A percentile compares a stretch with the other conserved stretches of the same genome.
phyloP scores from a whole-genome alignment of 2,888 invertebrate species.

The Sminthurinus aureus region DNA sequence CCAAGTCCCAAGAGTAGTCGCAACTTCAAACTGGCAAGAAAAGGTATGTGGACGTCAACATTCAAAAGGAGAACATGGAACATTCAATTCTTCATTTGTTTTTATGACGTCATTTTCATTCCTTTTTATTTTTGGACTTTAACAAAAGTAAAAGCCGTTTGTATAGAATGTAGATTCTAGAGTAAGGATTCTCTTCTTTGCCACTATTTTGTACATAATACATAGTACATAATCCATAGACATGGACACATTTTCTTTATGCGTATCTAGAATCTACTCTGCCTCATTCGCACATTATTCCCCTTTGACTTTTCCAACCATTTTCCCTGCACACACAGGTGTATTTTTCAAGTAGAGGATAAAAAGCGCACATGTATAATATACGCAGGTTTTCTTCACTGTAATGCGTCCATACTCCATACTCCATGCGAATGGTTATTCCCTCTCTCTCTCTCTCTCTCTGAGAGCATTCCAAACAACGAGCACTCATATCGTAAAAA shows the following conservation, averaged over 20 bases:
- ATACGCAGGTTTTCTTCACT: neutral
- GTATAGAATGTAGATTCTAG: no score
- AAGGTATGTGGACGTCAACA: no score
- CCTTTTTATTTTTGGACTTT: neutral
- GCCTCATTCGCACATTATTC: neutral
- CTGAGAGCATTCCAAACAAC: constrained; percentile 8
- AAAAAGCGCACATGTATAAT: neutral
- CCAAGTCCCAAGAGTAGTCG: no score
- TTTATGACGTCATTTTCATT: constrained; percentile 34
- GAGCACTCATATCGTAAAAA: constrained; percentile 13
- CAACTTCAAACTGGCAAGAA: no score
- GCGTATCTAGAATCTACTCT: no score
- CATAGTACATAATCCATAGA: no score
- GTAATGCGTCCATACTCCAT: neutral
- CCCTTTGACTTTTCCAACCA: neutral
- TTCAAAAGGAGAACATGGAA: neutral
- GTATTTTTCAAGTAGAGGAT: constrained; percentile 3
- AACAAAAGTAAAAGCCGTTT: no score
- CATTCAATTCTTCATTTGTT: constrained; percentile 27
- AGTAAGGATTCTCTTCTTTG: neutral
- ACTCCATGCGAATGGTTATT: neutral
- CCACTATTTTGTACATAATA: neutral
- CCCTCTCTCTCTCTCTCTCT: neutral
- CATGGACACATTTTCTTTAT: no score
- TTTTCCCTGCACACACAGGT: neutral